These are phyloP conservation scores for Actenoides hombroni DNA, from an alignment of 2,113 vertebrate genomes.

Conservation along the genomic window DNA sequence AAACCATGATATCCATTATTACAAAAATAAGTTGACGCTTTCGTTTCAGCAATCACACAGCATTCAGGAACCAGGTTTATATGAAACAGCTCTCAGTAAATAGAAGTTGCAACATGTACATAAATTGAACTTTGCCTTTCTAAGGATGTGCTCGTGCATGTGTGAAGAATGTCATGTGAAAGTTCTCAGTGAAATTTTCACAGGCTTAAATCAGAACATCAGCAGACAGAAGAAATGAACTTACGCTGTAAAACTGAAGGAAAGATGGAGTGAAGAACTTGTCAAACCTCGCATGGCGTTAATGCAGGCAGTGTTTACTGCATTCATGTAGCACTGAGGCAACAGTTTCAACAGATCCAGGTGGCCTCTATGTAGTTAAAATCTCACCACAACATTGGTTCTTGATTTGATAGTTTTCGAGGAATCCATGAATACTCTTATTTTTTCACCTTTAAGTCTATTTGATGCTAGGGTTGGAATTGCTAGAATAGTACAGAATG, in stretches of 20 bases:
- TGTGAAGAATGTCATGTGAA: not conserved
- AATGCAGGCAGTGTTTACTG: not conserved
- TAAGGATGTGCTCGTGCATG: not conserved
- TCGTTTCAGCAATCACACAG: not conserved
- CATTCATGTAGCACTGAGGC: not conserved
- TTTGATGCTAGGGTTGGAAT: not conserved
- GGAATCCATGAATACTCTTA: not conserved
- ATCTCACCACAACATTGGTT: not conserved
- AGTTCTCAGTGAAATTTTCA: not conserved
- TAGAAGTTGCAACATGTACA: not conserved
- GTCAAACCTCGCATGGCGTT: not conserved
- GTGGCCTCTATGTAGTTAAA: not conserved
- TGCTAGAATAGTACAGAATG: not conserved
- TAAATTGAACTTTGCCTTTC: not conserved
- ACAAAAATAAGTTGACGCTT: not conserved
- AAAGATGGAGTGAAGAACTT: not conserved
- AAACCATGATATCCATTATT: not conserved
- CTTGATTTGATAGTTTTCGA: not conserved
- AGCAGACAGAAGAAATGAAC: not conserved
- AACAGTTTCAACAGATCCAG: not conserved
- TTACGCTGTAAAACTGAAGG: not conserved
- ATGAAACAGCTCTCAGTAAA: not conserved
- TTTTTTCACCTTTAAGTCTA: not conserved
- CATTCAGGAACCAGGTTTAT: not conserved
- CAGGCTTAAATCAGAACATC: not conserved